These are phyloP conservation scores for Lerista edwardsae DNA, from an alignment of 2,797 vertebrate genomes.

Conservation along the genomic window DNA sequence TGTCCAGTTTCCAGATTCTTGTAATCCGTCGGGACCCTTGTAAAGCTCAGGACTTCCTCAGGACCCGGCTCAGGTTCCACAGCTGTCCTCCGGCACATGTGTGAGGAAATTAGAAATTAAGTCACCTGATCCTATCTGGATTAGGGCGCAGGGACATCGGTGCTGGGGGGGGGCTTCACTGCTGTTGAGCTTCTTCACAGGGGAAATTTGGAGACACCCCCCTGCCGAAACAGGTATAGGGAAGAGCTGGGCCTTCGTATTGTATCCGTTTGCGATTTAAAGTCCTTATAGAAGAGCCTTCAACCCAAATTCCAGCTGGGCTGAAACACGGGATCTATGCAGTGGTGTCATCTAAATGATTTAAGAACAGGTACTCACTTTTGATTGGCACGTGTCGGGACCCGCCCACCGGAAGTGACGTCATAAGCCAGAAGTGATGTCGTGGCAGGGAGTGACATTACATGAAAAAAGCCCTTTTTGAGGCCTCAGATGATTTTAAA, in stretches of 20 bases:
- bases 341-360: no score
- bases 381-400: no score
- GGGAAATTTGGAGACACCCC: slow-evolving; percentile 14
- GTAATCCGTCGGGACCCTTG: slow-evolving; percentile 72
- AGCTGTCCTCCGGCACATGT: slow-evolving; percentile 73
- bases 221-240: accelerated
- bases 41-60: slow-evolving; percentile 77
- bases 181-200: background rate
- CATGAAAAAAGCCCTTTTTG: no score
- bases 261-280: no score
- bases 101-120: slow-evolving; percentile 72
- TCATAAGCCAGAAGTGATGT: no score
- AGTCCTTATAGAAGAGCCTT: background rate
- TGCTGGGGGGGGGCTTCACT: background rate
- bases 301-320: background rate
- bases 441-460: no score
- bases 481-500: no score
- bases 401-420: no score
- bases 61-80: slow-evolving; percentile 71
- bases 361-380: no score
- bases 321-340: no score
- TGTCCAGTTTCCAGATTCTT: slow-evolving; percentile 77
- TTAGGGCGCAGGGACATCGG: slow-evolving; percentile 46
- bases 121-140: slow-evolving; percentile 67
- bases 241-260: background rate